Percentiles rank a stretch among this genome's conserved stretches.
phyloP scores from a whole-genome alignment of 2,797 vertebrate species.

The Huso huso region DNA sequence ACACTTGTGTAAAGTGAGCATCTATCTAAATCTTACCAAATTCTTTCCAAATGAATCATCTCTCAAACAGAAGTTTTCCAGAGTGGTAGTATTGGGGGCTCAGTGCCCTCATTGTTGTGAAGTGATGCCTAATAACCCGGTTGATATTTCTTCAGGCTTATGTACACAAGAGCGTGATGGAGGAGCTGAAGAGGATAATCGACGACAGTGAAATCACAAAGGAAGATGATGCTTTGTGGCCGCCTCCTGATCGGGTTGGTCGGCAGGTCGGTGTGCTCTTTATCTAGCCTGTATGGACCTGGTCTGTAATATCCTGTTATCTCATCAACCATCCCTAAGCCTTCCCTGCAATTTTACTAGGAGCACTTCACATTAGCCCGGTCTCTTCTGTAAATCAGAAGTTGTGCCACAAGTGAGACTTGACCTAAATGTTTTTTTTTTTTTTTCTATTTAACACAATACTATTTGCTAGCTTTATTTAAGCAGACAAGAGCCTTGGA shows the following conservation, averaged over 20 bases:
- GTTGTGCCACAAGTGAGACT: too few species aligned
- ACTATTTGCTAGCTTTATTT: not conserved
- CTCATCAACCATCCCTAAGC: too few species aligned
- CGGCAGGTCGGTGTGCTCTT: slow-evolving; percentile 73
- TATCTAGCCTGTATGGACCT: too few species aligned
- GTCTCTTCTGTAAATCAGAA: too few species aligned
- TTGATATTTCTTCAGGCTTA: slow-evolving; percentile 67
- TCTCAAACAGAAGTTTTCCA: not conserved
- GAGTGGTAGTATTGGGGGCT: not conserved
- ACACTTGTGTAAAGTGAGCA: too few species aligned
- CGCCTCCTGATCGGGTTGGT: slow-evolving; percentile 91
- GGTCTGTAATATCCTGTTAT: too few species aligned
- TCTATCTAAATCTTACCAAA: too few species aligned
- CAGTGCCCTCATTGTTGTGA: not conserved
- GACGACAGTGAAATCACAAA: slow-evolving; percentile 99
- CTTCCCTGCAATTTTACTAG: too few species aligned
- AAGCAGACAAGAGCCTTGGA: not conserved
- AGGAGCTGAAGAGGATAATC: slow-evolving; percentile 94
- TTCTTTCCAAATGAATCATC: not conserved
- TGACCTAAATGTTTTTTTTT: not conserved
- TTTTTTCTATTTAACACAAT: not conserved
- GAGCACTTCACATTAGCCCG: too few species aligned
- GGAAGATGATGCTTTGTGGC: slow-evolving; percentile 95
- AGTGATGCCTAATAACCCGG: not conserved
- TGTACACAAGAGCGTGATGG: slow-evolving; percentile 98